Evolutionary conservation across 2,797 vertebrate species (phyloP).

Genomic region (Notolepis coatsorum): DNA sequence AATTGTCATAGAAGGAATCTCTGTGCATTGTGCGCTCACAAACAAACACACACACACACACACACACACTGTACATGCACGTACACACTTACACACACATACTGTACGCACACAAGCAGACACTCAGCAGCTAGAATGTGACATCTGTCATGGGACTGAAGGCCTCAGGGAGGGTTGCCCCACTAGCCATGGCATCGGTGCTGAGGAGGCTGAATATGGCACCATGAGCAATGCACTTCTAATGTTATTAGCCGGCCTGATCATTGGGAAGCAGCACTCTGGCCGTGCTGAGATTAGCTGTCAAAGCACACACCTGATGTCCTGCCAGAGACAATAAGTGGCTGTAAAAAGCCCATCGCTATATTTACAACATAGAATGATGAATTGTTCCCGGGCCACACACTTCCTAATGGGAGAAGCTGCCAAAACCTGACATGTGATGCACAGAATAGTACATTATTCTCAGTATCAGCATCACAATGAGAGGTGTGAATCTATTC

Average conservation of each 20-base stretch:
- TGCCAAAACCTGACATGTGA: slow-evolving; percentile 46
- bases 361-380: slow-evolving; percentile 29
- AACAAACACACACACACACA: slow-evolving; percentile 8
- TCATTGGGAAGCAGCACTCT: not conserved
- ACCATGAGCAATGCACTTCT: not conserved
- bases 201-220: not conserved
- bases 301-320: slow-evolving; percentile 26
- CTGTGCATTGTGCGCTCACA: not conserved
- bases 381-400: slow-evolving; percentile 33
- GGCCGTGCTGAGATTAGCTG: slow-evolving; percentile 15
- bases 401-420: slow-evolving; percentile 5
- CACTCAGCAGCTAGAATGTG: not conserved
- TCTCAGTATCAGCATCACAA: slow-evolving; percentile 21
- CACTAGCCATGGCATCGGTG: not conserved
- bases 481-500: no score
- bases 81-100: not conserved
- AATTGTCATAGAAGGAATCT: slow-evolving; percentile 25
- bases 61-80: not conserved
- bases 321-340: slow-evolving; percentile 25
- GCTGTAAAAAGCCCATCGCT: slow-evolving; percentile 9
- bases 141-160: slow-evolving; percentile 4
- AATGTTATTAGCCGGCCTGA: slow-evolving; percentile 20
- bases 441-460: slow-evolving; percentile 12
- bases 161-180: not conserved
- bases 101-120: slow-evolving; percentile 9